Conservation (phyloP, 1,140 invertebrate genomes). For the Idris sp. region DNA sequence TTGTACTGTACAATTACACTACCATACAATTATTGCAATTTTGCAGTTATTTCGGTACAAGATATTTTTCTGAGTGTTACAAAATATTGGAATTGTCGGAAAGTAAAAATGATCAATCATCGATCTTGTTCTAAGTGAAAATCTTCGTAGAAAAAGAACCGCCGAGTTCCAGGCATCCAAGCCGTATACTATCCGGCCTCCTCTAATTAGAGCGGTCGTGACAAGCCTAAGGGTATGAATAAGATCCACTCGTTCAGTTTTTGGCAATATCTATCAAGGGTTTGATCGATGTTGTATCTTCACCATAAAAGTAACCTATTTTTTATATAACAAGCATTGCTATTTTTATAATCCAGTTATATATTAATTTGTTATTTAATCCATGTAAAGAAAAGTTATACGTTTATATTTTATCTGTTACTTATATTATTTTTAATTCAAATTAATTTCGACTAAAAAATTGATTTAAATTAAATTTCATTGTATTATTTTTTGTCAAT, state of each 20-base stretch:
- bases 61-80: conserved; percentile 13
- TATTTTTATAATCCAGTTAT: too few species aligned
- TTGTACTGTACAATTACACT: background rate
- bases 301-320: background rate
- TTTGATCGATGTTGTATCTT: background rate
- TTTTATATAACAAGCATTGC: too few species aligned
- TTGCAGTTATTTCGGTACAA: conserved; percentile 1
- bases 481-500: too few species aligned
- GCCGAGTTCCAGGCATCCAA: conserved; percentile 16
- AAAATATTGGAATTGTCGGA: conserved; percentile 1
- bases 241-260: conserved; percentile 16
- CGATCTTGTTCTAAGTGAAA: conserved; percentile 28
- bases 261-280: conserved; percentile 9
- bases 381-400: too few species aligned
- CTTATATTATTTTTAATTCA: too few species aligned
- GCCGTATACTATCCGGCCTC: conserved; percentile 17
- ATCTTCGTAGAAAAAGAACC: conserved; percentile 25
- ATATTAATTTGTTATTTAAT: too few species aligned
- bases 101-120: conserved; percentile 32
- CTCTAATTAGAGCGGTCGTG: conserved; percentile 38
- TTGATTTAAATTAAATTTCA: too few species aligned
- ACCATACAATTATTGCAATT: conserved; percentile 1
- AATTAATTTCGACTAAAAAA: too few species aligned
- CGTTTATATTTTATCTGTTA: too few species aligned
- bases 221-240: conserved; percentile 27